phyloP scores from a whole-genome alignment of 2,888 invertebrate species.

The Limenitis camilla region DNA sequence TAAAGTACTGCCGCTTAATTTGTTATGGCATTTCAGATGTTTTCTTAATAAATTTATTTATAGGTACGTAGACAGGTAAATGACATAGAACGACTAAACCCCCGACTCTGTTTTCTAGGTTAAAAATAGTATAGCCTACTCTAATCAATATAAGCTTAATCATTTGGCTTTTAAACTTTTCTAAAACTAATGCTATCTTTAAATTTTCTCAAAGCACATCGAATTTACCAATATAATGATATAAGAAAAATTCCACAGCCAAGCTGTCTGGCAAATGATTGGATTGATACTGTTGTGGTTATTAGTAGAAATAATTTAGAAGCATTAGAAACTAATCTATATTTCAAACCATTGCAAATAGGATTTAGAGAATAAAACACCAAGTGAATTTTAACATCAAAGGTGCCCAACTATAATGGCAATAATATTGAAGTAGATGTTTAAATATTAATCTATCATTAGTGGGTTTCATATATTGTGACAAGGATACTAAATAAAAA shows the following conservation, averaged over 20 bases:
- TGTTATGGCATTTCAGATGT: too few relatives aligned
- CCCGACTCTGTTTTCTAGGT: neutral
- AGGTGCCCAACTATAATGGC: conserved; percentile 32
- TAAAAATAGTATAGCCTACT: neutral
- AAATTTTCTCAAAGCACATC: conserved; percentile 20
- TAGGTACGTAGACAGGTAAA: too few relatives aligned
- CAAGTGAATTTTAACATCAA: conserved; percentile 21
- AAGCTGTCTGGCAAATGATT: conserved; percentile 9
- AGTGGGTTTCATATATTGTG: conserved; percentile 7
- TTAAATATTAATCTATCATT: conserved; percentile 19
- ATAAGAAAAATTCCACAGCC: conserved; percentile 2
- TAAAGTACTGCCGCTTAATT: too few relatives aligned
- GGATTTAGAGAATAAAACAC: conserved; percentile 22
- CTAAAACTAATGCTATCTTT: conserved; percentile 7
- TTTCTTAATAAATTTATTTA: too few relatives aligned
- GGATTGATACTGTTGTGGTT: conserved; percentile 5
- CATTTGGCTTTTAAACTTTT: conserved; percentile 10
- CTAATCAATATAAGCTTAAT: conserved; percentile 9
- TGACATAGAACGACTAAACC: too few relatives aligned
- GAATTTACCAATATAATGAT: conserved; percentile 21
- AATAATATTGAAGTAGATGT: conserved; percentile 31
- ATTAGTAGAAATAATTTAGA: conserved; percentile 21
- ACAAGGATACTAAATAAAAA: neutral
- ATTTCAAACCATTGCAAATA: conserved; percentile 19
- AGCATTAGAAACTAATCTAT: conserved; percentile 20